Conservation (phyloP, 2,113 vertebrate species). For the Peromyscus maniculatus region DNA sequence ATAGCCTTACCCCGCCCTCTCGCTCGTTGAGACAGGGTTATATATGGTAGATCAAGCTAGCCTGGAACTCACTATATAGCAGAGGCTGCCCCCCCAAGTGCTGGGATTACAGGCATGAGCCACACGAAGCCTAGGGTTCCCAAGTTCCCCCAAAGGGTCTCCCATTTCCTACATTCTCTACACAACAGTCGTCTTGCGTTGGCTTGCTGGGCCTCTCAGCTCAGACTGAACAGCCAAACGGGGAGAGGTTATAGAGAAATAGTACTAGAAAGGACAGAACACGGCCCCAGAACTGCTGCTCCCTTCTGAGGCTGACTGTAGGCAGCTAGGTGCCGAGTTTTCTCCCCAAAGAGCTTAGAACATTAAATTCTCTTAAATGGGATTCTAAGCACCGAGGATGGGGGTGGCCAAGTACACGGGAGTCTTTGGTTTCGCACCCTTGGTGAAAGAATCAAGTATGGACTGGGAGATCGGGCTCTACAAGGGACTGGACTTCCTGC, state of each 20-base stretch:
- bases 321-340: background rate
- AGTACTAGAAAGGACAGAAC: background rate
- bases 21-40: background rate
- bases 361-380: background rate
- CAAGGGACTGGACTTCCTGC: background rate
- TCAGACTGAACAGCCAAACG: background rate
- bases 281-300: background rate
- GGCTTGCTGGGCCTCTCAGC: background rate
- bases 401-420: background rate
- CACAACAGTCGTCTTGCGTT: background rate
- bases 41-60: background rate
- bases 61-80: background rate
- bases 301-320: background rate
- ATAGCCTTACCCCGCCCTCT: rapidly evolving
- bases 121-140: background rate
- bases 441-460: background rate
- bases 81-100: background rate
- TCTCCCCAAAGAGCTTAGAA: background rate
- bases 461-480: background rate
- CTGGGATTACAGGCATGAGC: background rate
- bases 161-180: background rate
- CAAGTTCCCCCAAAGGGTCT: background rate
- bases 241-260: background rate
- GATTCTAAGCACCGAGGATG: background rate
- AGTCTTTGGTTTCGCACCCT: background rate